phyloP scores from a whole-genome alignment of 2,888 invertebrate species.

The Chelonus formosanus region DNA sequence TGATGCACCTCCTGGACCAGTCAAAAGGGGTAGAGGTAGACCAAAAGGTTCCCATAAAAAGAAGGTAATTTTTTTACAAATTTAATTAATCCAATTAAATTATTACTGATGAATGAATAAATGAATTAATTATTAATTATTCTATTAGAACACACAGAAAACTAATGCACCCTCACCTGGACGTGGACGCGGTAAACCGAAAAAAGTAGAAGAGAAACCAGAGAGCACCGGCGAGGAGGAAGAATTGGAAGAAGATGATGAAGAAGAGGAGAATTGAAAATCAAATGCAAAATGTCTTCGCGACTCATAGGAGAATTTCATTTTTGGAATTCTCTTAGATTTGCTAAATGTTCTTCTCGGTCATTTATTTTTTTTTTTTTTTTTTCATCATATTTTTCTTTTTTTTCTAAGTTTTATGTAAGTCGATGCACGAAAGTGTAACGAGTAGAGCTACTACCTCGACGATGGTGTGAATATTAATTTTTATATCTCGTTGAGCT shows the following conservation, averaged over 20 bases:
- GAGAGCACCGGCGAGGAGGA: constrained; percentile 63
- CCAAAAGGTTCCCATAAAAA: constrained; percentile 63
- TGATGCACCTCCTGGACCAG: constrained; percentile 58
- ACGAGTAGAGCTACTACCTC: constrained; percentile 24
- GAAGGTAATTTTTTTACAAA: constrained; percentile 49
- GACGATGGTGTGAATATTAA: constrained; percentile 6
- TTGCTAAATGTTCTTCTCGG: constrained; percentile 21
- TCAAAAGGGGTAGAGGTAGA: constrained; percentile 61
- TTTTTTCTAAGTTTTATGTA: constrained; percentile 26
- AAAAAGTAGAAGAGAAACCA: constrained; percentile 63
- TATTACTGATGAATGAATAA: background rate
- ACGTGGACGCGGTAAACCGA: constrained; percentile 60
- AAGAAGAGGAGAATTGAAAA: constrained; percentile 60
- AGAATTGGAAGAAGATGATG: constrained; percentile 62
- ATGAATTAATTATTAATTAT: constrained; percentile 6
- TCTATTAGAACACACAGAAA: constrained; percentile 50
- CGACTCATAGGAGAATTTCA: constrained; percentile 19
- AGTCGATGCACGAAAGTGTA: constrained; percentile 25
- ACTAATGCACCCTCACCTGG: constrained; percentile 50
- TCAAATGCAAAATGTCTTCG: constrained; percentile 22
- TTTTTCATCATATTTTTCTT: constrained; percentile 20
- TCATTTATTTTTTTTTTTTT: constrained; percentile 2
- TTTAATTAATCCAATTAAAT: constrained; percentile 7
- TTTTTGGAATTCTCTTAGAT: constrained; percentile 20
- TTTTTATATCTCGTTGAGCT: constrained; percentile 18